Evolutionary conservation across 2,888 invertebrate species (phyloP), one percentile per base, ranked within the genome.

Genomic region (Thumatha senex): DNA sequence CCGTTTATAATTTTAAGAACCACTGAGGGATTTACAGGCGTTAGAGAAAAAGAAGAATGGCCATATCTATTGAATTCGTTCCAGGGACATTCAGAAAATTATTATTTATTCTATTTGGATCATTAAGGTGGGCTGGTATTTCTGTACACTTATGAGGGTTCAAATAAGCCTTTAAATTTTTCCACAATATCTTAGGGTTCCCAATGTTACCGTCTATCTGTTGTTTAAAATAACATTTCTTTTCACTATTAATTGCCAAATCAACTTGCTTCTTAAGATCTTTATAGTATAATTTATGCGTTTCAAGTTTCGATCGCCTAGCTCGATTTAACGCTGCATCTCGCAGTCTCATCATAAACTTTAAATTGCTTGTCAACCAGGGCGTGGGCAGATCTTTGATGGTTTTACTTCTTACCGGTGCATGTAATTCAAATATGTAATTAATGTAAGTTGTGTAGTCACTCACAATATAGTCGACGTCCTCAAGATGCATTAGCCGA

Each of bases 311-410:
- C 30, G 46, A 49, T 9, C 7, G 1, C 8, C 33, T 42, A 12
- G 42, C 42, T 11, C 18, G 15, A 3, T 18, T 9, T 0, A 18
- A 12, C 5, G 49, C 48, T 11, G 31, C 14, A 33, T 54, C 36
- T 2, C 46, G n/a, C 5, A 54, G 9, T 0, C 30, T 24, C 18
- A 43, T 34, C 49, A 54, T 54, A 0, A 48, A 9, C 10, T 15
- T 39, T 11, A 54, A 13, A 29, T 40, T 47, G 18, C 40, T 40
- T 7, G 54, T 55, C 3, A 51, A 18, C 54, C 54, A 55, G 0
- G 51, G 54, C 0, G 31, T 31, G 3, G 48, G 39, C 7, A 9
- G 9, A 5, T 39, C 39, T 3, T 15, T 30, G 5, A 39, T 18
- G 0, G n/a, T 15, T 13, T 0, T 18, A 9, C 9, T 31, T 12